These are phyloP conservation scores for Aythya baeri DNA, from an alignment of 2,113 vertebrate species.

Conservation along the genomic window DNA sequence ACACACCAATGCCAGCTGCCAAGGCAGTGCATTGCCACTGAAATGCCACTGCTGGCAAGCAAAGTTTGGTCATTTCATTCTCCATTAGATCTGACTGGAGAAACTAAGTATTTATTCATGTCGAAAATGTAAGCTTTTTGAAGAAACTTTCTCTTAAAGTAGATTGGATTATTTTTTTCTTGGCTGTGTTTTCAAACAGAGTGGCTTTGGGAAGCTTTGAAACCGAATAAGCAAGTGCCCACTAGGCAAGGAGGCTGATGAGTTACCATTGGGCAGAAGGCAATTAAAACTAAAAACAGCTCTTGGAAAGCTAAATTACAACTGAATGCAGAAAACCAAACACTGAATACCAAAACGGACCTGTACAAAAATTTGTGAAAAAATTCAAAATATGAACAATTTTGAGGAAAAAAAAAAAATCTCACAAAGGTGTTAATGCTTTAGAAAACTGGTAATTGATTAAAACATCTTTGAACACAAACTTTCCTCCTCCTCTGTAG, in stretches of 20 bases:
- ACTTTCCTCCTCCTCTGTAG: not conserved
- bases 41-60: constrained; percentile 4
- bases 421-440: not conserved
- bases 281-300: constrained; percentile 9
- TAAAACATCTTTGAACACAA: not conserved
- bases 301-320: constrained; percentile 16
- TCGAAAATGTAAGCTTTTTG: constrained; percentile 12
- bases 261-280: not conserved
- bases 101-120: not conserved
- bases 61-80: constrained; percentile 20
- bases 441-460: not conserved
- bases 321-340: not conserved
- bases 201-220: constrained; percentile 46
- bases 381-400: not conserved
- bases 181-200: constrained; percentile 21
- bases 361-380: not conserved
- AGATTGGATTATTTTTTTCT: not conserved
- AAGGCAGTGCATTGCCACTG: not conserved
- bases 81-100: not conserved
- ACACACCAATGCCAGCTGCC: not conserved
- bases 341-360: not conserved
- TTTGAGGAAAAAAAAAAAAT: not conserved
- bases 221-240: constrained; percentile 47
- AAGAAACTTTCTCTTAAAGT: constrained; percentile 9
- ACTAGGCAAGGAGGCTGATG: constrained; percentile 24